Evolutionary conservation across 2,888 invertebrate species (phyloP), one percentile per base, ranked within the genome.

Genomic region (Holacanthella duospinosa): DNA sequence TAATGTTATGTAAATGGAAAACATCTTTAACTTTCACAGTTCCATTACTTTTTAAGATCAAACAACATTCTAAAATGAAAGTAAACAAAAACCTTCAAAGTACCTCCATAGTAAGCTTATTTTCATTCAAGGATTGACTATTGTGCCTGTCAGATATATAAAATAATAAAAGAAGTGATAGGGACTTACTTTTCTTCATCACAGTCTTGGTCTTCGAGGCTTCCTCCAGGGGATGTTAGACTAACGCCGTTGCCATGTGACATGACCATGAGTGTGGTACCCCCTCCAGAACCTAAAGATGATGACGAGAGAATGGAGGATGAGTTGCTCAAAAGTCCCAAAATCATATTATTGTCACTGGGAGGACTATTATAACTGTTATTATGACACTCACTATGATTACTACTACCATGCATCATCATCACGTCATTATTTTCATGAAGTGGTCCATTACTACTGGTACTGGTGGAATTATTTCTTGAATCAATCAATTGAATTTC

Each of bases 161-260:
- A n/a, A n/a, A n/a, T n/a, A n/a, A n/a, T n/a, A n/a, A n/a, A n/a
- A n/a, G n/a, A n/a, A n/a, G n/a, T n/a, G n/a, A n/a, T n/a, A n/a
- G n/a, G n/a, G n/a, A n/a, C 58, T 58, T 58, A 58, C 58, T 58
- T 58, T 24, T 58, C 58, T 65, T 71, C 71, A 73, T 73, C 73
- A 73, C 73, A 73, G 73, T 73, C 73, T 64, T 72, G 70, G 70
- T 71, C 72, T 64, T 72, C 70, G 61, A 71, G 68, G 66, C 68
- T 68, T 63, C 68, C 71, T 61, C 71, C 73, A 63, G 73, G 73
- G 67, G 73, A 71, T 62, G 69, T 65, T 63, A 68, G 66, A 60
- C 57, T 65, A 21, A 48, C 48, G 12, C 48, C 48, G 43, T 59
- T 62, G 24, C 60, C 27, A 48, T 26, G 59, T 54, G 59, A 54